Percentiles rank a stretch among this genome's conserved stretches.
phyloP scores from a whole-genome alignment of 1,140 invertebrate genomes.

The Caenorhabditis inopinata region DNA sequence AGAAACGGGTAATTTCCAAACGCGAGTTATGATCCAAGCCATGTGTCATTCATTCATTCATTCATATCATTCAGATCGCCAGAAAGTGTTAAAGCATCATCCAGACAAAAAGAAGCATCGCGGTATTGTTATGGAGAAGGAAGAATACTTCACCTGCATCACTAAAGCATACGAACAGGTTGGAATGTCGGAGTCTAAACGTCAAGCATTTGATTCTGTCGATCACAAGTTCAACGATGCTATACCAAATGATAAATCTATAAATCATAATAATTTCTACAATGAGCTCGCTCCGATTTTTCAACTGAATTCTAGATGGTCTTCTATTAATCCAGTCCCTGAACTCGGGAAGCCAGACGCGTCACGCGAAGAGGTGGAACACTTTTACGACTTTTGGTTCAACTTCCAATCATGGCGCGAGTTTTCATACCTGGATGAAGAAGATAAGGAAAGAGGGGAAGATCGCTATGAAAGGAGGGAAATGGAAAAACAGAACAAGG shows the following conservation, averaged over 20 bases:
- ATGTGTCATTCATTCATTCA: no score
- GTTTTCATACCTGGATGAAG: slow-evolving; percentile 95
- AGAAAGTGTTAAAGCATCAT: slow-evolving; percentile 89
- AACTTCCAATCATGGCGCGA: slow-evolving; percentile 98
- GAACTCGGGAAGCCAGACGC: slow-evolving; percentile 77
- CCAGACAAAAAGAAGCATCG: slow-evolving; percentile 84
- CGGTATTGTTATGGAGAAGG: slow-evolving; percentile 70
- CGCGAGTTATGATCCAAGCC: no score
- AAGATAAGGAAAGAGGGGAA: slow-evolving; percentile 94
- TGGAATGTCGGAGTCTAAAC: slow-evolving; percentile 78
- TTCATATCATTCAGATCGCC: slow-evolving; percentile 71
- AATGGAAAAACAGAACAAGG: slow-evolving; percentile 96
- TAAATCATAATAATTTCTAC: slow-evolving; percentile 77
- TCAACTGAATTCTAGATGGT: slow-evolving; percentile 83
- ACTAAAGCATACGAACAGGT: slow-evolving; percentile 87
- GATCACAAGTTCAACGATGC: slow-evolving; percentile 86
- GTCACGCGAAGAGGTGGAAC: slow-evolving; percentile 69
- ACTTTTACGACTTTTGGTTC: slow-evolving; percentile 75
- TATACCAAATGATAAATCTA: slow-evolving; percentile 73
- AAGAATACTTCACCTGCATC: slow-evolving; percentile 97
- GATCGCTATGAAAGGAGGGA: slow-evolving; percentile 88
- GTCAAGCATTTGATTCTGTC: slow-evolving; percentile 89
- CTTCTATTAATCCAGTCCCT: slow-evolving; percentile 81
- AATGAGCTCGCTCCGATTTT: slow-evolving; percentile 78
- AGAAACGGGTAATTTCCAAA: no score